These are phyloP conservation scores for Tanytarsus gracilentus DNA, from an alignment of 2,888 invertebrate genomes.

Conservation along the genomic window DNA sequence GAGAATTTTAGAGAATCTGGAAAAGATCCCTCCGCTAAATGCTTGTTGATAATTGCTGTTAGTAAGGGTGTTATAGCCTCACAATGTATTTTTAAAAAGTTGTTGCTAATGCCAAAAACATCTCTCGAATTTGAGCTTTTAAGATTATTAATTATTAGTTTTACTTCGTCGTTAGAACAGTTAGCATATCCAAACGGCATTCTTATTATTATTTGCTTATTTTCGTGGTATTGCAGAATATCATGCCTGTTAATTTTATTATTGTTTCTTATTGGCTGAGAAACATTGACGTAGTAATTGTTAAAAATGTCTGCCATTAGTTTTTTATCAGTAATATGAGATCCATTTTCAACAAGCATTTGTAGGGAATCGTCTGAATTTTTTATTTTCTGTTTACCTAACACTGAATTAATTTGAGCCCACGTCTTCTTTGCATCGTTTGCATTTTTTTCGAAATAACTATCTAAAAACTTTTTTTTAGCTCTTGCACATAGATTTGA, in stretches of 20 bases:
- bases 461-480: too few relatives aligned
- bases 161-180: not conserved
- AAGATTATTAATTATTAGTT: not conserved
- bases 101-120: too few relatives aligned
- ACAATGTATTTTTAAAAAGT: not conserved
- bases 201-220: not conserved
- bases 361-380: too few relatives aligned
- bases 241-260: not conserved
- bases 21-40: not conserved
- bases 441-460: too few relatives aligned
- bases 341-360: not conserved
- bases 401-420: too few relatives aligned
- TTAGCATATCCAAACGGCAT: not conserved
- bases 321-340: not conserved
- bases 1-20: not conserved
- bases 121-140: not conserved
- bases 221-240: not conserved
- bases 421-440: too few relatives aligned
- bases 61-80: not conserved
- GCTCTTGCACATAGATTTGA: too few relatives aligned
- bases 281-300: not conserved
- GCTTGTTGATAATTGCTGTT: not conserved
- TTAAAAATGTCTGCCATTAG: not conserved
- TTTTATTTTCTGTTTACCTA: too few relatives aligned
- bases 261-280: not conserved